Conservation (phyloP, 2,888 invertebrate species). For the Nematopogon swammerdamellus region DNA sequence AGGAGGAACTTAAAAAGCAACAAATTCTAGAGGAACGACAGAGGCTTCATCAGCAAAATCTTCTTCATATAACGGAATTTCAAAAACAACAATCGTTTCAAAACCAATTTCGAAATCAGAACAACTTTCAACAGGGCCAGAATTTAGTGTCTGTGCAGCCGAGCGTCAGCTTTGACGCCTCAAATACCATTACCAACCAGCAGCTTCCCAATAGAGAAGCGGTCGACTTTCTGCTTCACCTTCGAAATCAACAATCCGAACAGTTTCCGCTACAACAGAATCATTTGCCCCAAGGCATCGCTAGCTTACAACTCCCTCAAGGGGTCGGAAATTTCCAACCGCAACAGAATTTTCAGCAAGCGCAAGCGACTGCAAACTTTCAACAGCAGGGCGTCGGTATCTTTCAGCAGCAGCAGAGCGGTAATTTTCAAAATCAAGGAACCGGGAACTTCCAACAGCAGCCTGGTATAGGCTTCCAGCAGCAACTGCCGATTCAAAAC, state of each 20-base stretch:
- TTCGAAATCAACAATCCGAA: constrained; percentile 39
- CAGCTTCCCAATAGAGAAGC: constrained; percentile 58
- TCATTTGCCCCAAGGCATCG: constrained; percentile 43
- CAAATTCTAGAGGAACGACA: constrained; percentile 28
- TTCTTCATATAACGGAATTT: constrained; percentile 9
- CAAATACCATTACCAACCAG: constrained; percentile 36
- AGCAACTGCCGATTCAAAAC: constrained; percentile 25
- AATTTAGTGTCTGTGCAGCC: constrained; percentile 46
- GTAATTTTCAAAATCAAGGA: constrained; percentile 12
- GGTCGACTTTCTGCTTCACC: constrained; percentile 47
- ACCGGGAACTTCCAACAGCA: constrained; percentile 25
- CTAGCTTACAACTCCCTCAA: constrained; percentile 11
- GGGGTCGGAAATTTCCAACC: constrained; percentile 18
- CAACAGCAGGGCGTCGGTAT: constrained; percentile 24
- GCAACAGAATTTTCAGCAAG: constrained; percentile 16
- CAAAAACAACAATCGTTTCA: constrained; percentile 19
- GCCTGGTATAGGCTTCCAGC: constrained; percentile 24
- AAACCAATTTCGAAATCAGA: constrained; percentile 23
- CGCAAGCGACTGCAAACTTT: constrained; percentile 23
- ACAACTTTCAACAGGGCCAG: constrained; percentile 3
- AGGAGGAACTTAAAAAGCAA: constrained; percentile 26
- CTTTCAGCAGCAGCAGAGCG: constrained; percentile 23
- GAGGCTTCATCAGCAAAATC: constrained; percentile 24
- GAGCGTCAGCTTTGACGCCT: constrained; percentile 34
- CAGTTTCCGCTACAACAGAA: constrained; percentile 48